Evolutionary conservation across 1,140 invertebrate genomes (phyloP).

Genomic region (Anastrepha ludens): DNA sequence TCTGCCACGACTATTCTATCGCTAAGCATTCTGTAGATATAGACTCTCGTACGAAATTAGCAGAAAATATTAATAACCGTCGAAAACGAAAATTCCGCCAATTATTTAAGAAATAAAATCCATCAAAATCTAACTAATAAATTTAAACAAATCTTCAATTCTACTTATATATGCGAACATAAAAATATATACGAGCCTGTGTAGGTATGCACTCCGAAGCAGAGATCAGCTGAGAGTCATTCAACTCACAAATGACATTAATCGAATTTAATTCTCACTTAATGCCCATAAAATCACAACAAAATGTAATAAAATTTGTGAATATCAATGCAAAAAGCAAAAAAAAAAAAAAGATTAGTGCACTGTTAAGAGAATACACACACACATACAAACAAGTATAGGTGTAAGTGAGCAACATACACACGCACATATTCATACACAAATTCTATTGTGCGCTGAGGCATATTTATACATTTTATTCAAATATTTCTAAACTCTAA

Average conservation of each 20-base stretch:
- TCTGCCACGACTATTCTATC: too few relatives aligned
- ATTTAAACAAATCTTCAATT: neutral
- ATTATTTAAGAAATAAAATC: neutral
- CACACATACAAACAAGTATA: neutral
- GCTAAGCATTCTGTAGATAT: too few relatives aligned
- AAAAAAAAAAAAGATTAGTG: neutral
- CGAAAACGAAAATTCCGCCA: too few relatives aligned
- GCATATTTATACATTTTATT: neutral
- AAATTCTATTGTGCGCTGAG: too few relatives aligned
- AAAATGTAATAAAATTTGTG: neutral
- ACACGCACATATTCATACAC: neutral
- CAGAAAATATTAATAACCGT: too few relatives aligned
- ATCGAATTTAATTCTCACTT: slow-evolving; percentile 1
- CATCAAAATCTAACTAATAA: neutral
- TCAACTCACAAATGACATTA: neutral
- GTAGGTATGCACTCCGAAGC: neutral
- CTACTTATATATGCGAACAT: neutral
- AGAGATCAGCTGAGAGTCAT: neutral
- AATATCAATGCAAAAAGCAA: neutral
- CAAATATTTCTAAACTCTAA: neutral
- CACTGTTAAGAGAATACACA: neutral
- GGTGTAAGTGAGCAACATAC: neutral
- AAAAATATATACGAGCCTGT: too few relatives aligned
- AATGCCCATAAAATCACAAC: neutral
- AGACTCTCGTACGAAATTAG: too few relatives aligned